Evolutionary conservation across 2,888 invertebrate species (phyloP).

Genomic region (Perizoma affinitatum): DNA sequence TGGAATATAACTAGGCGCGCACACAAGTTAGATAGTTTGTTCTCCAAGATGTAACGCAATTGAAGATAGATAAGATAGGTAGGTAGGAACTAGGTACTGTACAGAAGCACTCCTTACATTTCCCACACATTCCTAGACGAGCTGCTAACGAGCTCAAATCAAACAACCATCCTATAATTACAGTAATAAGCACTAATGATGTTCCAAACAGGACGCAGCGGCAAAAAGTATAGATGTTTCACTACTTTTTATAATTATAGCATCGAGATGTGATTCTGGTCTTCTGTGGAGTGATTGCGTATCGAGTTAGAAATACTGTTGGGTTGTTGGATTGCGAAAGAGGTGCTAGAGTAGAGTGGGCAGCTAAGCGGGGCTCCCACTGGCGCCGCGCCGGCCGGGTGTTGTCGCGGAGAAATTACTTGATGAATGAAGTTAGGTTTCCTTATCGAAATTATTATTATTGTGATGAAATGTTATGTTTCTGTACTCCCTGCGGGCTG

Average conservation of each 20-base stretch:
- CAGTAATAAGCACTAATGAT: constrained; percentile 26
- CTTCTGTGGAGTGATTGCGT: not conserved
- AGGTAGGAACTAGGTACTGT: not conserved
- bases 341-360: constrained; percentile 5
- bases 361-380: constrained; percentile 14
- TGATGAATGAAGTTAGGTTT: constrained; percentile 10
- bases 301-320: constrained; percentile 23
- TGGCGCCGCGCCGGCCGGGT: not conserved
- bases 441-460: too few relatives aligned
- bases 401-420: constrained; percentile 13
- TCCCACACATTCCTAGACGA: constrained; percentile 11
- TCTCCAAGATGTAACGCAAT: not conserved
- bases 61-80: too few relatives aligned
- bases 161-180: constrained; percentile 23
- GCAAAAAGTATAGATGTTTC: constrained; percentile 22
- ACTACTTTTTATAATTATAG: constrained; percentile 1
- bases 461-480: too few relatives aligned
- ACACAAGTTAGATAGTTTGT: not conserved
- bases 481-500: too few relatives aligned
- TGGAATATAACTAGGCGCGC: not conserved
- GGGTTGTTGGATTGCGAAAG: constrained; percentile 8
- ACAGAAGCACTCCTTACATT: constrained; percentile 4
- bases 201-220: constrained; percentile 19
- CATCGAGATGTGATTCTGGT: too few relatives aligned
- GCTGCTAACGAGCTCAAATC: constrained; percentile 28